Percentiles rank a stretch among this genome's conserved stretches.
Conservation (phyloP, 2,113 vertebrate species). For the Carassius carassius region DNA sequence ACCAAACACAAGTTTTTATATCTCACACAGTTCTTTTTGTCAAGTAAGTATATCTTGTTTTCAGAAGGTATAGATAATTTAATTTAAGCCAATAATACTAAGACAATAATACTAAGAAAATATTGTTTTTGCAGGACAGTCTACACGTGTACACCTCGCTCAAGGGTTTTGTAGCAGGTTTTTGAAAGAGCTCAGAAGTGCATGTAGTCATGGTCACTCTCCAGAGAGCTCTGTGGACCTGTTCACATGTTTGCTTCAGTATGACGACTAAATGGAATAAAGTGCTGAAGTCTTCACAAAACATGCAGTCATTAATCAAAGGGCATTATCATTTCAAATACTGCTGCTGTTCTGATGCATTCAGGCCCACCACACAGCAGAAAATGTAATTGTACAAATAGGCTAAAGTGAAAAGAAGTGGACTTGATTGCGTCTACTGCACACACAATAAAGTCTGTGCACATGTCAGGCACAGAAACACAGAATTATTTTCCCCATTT, state of each 20-base stretch:
- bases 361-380: not conserved
- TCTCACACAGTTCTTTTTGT: not conserved
- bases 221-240: slow-evolving; percentile 9
- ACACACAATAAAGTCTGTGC: not conserved
- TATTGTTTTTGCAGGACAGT: not conserved
- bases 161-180: not conserved
- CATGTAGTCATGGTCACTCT: not conserved
- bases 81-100: not conserved
- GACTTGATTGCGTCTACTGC: not conserved
- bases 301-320: slow-evolving; percentile 22
- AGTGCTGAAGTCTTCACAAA: not conserved
- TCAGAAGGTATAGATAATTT: not conserved
- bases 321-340: slow-evolving; percentile 5
- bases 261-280: not conserved
- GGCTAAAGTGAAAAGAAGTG: not conserved
- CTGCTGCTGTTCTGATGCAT: not conserved
- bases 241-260: slow-evolving; percentile 12
- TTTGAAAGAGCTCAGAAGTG: not conserved
- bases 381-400: slow-evolving; percentile 6
- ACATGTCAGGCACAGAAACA: not conserved
- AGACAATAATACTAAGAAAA: not conserved
- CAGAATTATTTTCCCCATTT: not conserved
- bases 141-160: not conserved
- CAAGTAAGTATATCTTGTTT: not conserved
- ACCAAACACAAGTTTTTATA: not conserved